Percentiles rank a stretch among this genome's conserved stretches.
Conservation (phyloP, 2,888 invertebrate genomes). For the Amorpha juglandis region DNA sequence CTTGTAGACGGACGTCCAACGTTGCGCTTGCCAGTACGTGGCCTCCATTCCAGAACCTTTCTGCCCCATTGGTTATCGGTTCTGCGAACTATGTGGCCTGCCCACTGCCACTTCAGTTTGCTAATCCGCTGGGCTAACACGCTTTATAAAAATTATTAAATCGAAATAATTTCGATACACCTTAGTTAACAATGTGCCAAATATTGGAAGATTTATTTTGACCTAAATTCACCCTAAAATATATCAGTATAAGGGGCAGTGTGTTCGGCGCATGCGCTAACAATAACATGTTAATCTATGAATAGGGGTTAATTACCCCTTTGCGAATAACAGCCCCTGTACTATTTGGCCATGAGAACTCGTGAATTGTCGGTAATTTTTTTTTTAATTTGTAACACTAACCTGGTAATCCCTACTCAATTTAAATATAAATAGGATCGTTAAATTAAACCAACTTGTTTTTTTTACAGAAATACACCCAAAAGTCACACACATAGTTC, state of each 20-base stretch:
- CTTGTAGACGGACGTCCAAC: too few relatives aligned
- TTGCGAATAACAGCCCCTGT: slow-evolving; percentile 51
- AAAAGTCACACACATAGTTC: too few relatives aligned
- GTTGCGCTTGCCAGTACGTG: too few relatives aligned
- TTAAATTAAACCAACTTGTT: neutral
- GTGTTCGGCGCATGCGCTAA: slow-evolving; percentile 49
- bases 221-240: slow-evolving; percentile 30
- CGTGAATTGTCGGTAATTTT: slow-evolving; percentile 16
- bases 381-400: slow-evolving; percentile 18
- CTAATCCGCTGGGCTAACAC: too few relatives aligned
- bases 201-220: neutral
- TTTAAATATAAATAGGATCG: slow-evolving; percentile 13
- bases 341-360: slow-evolving; percentile 25
- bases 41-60: too few relatives aligned
- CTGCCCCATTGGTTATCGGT: too few relatives aligned
- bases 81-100: too few relatives aligned
- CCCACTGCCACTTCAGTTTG: too few relatives aligned
- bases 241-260: slow-evolving; percentile 25
- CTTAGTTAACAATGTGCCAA: neutral
- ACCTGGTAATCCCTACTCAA: neutral
- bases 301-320: slow-evolving; percentile 59
- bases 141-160: too few relatives aligned
- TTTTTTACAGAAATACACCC: neutral
- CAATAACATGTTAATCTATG: slow-evolving; percentile 48
- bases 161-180: neutral